Conservation (phyloP, 1,140 invertebrate genomes). For the Gerris buenoi region DNA sequence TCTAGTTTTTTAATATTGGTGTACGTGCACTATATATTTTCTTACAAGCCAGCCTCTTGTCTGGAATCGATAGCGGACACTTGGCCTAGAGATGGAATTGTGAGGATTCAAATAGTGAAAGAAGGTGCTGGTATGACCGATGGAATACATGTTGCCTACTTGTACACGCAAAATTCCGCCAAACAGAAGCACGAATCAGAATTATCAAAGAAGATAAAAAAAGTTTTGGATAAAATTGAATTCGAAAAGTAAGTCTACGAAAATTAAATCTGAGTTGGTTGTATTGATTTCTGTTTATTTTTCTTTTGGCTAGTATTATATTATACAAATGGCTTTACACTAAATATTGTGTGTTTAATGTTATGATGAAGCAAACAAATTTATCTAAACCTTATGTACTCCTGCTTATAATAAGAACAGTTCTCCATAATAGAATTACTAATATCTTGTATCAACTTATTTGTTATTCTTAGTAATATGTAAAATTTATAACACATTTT, state of each 20-base stretch:
- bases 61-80: slow-evolving; percentile 72
- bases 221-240: neutral
- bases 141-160: slow-evolving; percentile 56
- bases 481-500: neutral
- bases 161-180: neutral
- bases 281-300: neutral
- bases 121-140: slow-evolving; percentile 48
- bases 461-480: neutral
- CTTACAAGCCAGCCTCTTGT: slow-evolving; percentile 82
- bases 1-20: slow-evolving; percentile 76
- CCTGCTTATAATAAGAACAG: neutral
- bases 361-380: neutral
- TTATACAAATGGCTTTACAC: neutral
- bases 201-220: neutral
- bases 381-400: neutral
- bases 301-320: neutral
- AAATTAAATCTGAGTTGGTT: neutral
- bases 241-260: neutral
- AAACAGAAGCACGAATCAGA: neutral
- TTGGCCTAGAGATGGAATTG: slow-evolving; percentile 90
- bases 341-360: neutral
- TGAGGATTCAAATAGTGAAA: slow-evolving; percentile 82
- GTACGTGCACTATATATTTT: slow-evolving; percentile 91
- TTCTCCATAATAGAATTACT: neutral
- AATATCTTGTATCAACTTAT: neutral